Conservation (phyloP, 1,140 invertebrate species). For the Brachystomella parvula region DNA sequence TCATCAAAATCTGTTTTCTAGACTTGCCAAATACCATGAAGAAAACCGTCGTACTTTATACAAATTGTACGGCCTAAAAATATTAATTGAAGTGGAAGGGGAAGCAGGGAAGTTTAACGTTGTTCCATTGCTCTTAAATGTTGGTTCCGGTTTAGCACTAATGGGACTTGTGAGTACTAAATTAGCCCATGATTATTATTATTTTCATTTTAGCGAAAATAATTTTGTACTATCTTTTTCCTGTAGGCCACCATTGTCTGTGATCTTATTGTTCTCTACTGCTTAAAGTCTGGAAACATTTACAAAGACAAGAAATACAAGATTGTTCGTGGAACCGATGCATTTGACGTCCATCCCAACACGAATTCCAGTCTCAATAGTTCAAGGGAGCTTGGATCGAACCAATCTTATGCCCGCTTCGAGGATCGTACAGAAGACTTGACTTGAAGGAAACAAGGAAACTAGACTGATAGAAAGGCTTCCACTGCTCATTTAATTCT, state of each 20-base stretch:
- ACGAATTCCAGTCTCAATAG: no score
- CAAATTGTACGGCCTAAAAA: slow-evolving; percentile 51
- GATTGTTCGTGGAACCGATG: slow-evolving; percentile 37
- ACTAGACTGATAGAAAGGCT: no score
- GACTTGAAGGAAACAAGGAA: no score
- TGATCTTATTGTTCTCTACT: slow-evolving; percentile 48
- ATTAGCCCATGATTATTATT: not conserved
- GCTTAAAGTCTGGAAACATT: slow-evolving; percentile 43
- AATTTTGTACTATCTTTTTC: slow-evolving; percentile 27
- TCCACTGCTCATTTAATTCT: no score
- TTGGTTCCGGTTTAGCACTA: slow-evolving; percentile 50
- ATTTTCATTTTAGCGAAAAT: not conserved
- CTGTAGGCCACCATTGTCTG: slow-evolving; percentile 46
- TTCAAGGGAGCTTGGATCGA: no score
- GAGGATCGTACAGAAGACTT: no score
- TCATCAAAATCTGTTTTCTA: slow-evolving; percentile 3
- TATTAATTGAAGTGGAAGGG: slow-evolving; percentile 48
- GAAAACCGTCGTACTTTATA: slow-evolving; percentile 44
- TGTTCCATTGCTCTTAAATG: slow-evolving; percentile 47
- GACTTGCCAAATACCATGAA: slow-evolving; percentile 45
- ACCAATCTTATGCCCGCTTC: no score
- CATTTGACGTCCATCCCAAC: slow-evolving; percentile 30
- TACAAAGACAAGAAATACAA: slow-evolving; percentile 44
- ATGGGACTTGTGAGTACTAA: slow-evolving; percentile 46
- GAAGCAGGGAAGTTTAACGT: slow-evolving; percentile 48